A percentile compares a stretch with the other conserved stretches of the same genome.
phyloP scores from a whole-genome alignment of 1,140 invertebrate species.

The Kradibia gibbosae region DNA sequence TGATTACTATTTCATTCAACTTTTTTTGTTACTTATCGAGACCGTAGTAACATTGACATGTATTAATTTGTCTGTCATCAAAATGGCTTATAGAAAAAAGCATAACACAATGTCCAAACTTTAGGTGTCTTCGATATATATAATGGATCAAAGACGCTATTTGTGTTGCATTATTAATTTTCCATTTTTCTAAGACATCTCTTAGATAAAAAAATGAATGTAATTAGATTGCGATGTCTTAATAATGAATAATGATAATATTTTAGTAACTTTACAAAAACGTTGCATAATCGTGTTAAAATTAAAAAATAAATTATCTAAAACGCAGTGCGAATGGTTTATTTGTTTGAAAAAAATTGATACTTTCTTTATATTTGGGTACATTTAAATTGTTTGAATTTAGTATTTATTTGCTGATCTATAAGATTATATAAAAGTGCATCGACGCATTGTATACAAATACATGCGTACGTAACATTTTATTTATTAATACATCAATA shows the following conservation, averaged over 20 bases:
- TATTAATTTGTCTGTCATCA: constrained; percentile 28
- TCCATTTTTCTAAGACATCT: constrained; percentile 15
- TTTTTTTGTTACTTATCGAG: constrained; percentile 44
- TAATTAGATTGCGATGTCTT: constrained; percentile 36
- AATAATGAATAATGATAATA: constrained; percentile 18
- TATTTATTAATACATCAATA: background rate
- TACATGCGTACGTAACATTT: background rate
- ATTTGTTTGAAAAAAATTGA: constrained; percentile 34
- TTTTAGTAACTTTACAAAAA: constrained; percentile 33
- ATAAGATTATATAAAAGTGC: background rate
- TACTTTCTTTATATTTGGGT: background rate
- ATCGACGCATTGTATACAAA: background rate
- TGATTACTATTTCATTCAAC: constrained; percentile 41
- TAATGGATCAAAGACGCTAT: constrained; percentile 29
- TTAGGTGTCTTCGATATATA: constrained; percentile 35
- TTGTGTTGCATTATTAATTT: constrained; percentile 39
- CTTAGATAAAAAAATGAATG: constrained; percentile 44
- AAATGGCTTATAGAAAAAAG: constrained; percentile 15
- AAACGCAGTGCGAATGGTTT: constrained; percentile 28
- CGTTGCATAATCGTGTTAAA: constrained; percentile 16
- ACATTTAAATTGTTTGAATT: constrained; percentile 25
- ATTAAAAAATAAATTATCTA: constrained; percentile 16
- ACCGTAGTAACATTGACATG: constrained; percentile 37
- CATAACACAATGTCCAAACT: constrained; percentile 20
- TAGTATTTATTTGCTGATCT: constrained; percentile 29